Conservation (phyloP, 2,888 invertebrate genomes). For the Drosophila picticornis region DNA sequence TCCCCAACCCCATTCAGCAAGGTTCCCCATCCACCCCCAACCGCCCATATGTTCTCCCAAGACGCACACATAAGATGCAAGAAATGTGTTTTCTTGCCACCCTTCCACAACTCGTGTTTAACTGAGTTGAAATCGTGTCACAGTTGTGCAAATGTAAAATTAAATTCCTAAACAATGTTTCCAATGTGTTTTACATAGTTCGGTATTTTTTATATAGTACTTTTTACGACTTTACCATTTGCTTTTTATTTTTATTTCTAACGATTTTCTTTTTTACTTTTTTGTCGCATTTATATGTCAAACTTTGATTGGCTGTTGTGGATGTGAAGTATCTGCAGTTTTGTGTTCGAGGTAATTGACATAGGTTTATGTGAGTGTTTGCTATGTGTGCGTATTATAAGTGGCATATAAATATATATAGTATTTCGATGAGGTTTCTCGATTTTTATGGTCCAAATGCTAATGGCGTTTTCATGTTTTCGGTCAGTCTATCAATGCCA, state of each 20-base stretch:
- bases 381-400: constrained; percentile 10
- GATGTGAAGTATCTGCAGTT: constrained; percentile 37
- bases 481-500: constrained; percentile 60
- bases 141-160: constrained; percentile 27
- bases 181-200: constrained; percentile 31
- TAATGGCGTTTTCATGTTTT: constrained; percentile 77
- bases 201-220: constrained; percentile 7
- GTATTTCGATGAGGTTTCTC: constrained; percentile 57
- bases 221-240: constrained; percentile 47
- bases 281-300: constrained; percentile 64
- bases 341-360: constrained; percentile 60
- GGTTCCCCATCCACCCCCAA: constrained; percentile 1
- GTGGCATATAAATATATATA: constrained; percentile 16
- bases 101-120: neutral
- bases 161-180: constrained; percentile 44
- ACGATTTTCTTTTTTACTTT: constrained; percentile 30
- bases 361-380: constrained; percentile 9
- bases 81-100: constrained; percentile 1
- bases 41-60: neutral
- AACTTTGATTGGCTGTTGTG: constrained; percentile 54
- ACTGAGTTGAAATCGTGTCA: constrained; percentile 19
- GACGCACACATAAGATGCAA: neutral
- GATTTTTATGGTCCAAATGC: constrained; percentile 65
- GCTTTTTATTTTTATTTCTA: constrained; percentile 52
- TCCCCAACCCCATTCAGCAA: neutral